A percentile compares a stretch with the other conserved stretches of the same genome.
These are phyloP conservation scores for Pitta sordida DNA, from an alignment of 2,113 vertebrate genomes.

Conservation along the genomic window DNA sequence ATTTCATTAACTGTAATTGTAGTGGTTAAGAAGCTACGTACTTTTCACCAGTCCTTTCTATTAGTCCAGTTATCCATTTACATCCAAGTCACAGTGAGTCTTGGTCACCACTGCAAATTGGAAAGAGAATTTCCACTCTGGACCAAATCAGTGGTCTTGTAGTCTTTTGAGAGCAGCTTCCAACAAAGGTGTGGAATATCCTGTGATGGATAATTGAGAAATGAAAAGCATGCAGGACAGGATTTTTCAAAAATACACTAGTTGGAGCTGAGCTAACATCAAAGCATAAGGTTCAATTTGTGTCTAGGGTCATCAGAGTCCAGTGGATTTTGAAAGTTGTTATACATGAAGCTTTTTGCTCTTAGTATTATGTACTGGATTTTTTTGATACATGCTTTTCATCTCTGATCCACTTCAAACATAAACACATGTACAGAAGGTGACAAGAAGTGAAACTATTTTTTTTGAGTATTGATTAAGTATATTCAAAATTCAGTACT, in stretches of 20 bases:
- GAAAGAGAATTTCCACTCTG: background rate
- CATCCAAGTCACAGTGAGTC: background rate
- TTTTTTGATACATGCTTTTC: background rate
- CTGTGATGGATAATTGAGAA: background rate
- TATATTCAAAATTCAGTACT: background rate
- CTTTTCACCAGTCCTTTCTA: background rate
- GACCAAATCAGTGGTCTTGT: background rate
- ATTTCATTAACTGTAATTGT: background rate
- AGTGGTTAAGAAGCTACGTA: background rate
- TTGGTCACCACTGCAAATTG: background rate
- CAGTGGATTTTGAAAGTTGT: background rate
- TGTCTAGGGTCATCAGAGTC: background rate
- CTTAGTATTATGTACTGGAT: background rate
- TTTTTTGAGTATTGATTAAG: background rate
- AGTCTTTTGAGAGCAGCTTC: background rate
- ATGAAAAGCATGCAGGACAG: background rate
- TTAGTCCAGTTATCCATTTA: background rate
- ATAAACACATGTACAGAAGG: background rate
- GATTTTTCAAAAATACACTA: background rate
- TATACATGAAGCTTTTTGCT: background rate
- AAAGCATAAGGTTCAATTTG: background rate
- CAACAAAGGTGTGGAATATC: background rate
- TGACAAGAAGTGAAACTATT: background rate
- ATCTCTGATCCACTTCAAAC: background rate
- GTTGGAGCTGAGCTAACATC: background rate